phyloP scores from a whole-genome alignment of 2,113 vertebrate genomes.

The Bucco capensis region DNA sequence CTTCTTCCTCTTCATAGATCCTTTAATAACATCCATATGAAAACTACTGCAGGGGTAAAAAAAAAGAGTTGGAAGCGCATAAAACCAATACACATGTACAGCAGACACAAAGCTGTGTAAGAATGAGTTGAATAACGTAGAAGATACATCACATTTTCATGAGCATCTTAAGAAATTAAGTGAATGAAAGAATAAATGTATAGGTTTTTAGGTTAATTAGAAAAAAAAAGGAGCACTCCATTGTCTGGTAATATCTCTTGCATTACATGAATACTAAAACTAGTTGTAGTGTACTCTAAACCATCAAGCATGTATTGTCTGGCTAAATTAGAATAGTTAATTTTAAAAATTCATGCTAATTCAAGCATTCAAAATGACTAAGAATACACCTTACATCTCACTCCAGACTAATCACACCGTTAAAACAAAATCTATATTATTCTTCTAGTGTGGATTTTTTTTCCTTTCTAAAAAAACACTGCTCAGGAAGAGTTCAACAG shows the following conservation, averaged over 20 bases:
- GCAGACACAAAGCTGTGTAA: not conserved
- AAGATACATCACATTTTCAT: not conserved
- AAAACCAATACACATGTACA: not conserved
- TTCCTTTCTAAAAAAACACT: not conserved
- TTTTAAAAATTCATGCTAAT: not conserved
- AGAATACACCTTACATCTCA: not conserved
- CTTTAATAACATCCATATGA: not conserved
- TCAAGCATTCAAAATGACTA: not conserved
- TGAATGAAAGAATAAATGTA: not conserved
- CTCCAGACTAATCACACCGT: not conserved
- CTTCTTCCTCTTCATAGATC: not conserved
- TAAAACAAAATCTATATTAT: not conserved
- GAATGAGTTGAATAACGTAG: not conserved
- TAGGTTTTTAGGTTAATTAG: not conserved
- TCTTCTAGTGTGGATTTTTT: not conserved
- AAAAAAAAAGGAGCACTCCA: not conserved
- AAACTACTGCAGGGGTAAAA: not conserved
- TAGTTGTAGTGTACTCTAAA: not conserved
- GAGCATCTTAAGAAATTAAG: not conserved
- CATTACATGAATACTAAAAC: not conserved
- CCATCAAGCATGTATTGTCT: not conserved
- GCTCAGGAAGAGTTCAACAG: not conserved
- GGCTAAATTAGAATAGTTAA: not conserved
- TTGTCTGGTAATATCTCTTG: not conserved
- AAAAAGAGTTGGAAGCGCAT: not conserved